phyloP scores from a whole-genome alignment of 2,888 invertebrate genomes.

The Stenotaenia linearis region DNA sequence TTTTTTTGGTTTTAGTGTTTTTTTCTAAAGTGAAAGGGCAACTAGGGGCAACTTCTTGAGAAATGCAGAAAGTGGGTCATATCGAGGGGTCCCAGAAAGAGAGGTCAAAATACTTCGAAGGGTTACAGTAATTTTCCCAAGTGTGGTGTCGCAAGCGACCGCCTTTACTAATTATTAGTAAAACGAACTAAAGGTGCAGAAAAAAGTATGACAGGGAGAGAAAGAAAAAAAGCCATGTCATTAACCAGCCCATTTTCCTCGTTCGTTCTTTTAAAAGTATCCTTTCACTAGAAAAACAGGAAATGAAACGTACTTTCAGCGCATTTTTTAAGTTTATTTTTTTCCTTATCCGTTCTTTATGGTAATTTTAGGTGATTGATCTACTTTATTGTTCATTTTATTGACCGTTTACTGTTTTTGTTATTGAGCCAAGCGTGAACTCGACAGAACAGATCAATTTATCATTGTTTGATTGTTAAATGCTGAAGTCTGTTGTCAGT shows the following conservation, averaged over 20 bases:
- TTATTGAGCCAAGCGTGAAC: too few relatives aligned
- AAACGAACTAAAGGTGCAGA: not conserved
- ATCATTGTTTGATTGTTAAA: too few relatives aligned
- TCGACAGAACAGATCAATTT: too few relatives aligned
- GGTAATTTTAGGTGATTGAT: not conserved
- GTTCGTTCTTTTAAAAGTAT: not conserved
- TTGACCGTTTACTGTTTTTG: not conserved
- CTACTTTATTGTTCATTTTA: not conserved
- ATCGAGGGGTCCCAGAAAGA: not conserved
- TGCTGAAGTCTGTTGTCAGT: too few relatives aligned
- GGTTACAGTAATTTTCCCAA: not conserved
- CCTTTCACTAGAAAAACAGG: not conserved
- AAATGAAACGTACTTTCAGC: not conserved
- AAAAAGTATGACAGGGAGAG: not conserved
- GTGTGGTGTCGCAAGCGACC: not conserved
- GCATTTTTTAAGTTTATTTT: not conserved
- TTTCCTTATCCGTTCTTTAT: not conserved
- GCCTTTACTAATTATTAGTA: not conserved
- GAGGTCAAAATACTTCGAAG: not conserved
- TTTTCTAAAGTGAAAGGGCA: not conserved
- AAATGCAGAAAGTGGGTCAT: not conserved
- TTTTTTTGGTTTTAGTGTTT: not conserved
- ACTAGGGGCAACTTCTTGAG: not conserved
- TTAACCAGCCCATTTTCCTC: not conserved
- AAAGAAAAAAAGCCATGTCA: not conserved